Base-by-base conservation (phyloP, 2,888 invertebrate species). In the Didymodactylos carnosus region DNA sequence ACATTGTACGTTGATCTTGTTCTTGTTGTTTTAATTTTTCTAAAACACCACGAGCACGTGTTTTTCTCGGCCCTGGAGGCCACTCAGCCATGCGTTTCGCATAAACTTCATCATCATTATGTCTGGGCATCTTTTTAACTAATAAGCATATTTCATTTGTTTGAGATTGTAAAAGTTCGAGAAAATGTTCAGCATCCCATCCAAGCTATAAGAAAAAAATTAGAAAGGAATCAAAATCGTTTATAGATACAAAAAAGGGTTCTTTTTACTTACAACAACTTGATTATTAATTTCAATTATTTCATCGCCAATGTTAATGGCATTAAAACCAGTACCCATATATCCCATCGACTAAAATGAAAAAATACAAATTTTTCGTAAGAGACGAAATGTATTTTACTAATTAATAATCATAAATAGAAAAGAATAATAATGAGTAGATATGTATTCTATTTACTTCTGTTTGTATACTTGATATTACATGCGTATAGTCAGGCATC, bases 281-380 rank as follows among this genome's bases (percentile, higher is more conserved):
- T 87, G 86, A 78, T 86, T 86, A 80, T 87, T 87, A 78, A 91
- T 91, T 86, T 93, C 92, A 53, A 95, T 90, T 78, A 97, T 91
- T 86, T 97, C 95, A 84, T 97, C 95, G 0, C 94, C 95, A 35
- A 62, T 62, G n/a, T 62, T 62, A 62, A 62, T 62, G 19, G 62
- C 62, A 62, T 14, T 62, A 62, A 62, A 62, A 62, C 62, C 62
- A 6, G 62, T 35, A 19, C 62, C 62, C 62, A 62, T 62, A 62
- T 16, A 62, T 11, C 62, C 25, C 27, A 62, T n/a, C 8, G 62
- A 29, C 62, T 62, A n/a, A 62, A 35, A 35, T n/a, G n/a, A n/a
- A n/a, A n/a, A n/a, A n/a, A n/a, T n/a, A n/a, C n/a, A n/a, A n/a
- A n/a, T n/a, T n/a, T n/a, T n/a, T n/a, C n/a, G n/a, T n/a, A n/a